phyloP scores from a whole-genome alignment of 2,113 vertebrate genomes.

The Pelodiscus sinensis region DNA sequence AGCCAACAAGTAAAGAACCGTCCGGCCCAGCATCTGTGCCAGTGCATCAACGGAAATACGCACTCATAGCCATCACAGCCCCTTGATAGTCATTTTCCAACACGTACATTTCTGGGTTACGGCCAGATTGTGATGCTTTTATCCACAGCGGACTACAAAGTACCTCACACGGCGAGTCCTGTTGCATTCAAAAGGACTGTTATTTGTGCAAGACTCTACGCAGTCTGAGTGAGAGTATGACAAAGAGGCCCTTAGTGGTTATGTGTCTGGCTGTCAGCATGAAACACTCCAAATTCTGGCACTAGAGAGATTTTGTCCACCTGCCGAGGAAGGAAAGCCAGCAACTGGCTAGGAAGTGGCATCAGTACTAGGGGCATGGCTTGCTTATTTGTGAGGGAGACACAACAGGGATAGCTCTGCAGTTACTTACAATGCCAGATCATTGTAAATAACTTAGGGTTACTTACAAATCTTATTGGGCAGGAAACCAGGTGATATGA shows the following conservation, averaged over 20 bases:
- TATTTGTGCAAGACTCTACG: background rate
- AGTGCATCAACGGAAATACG: background rate
- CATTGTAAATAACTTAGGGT: background rate
- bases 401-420: background rate
- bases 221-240: background rate
- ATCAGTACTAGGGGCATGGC: rapidly evolving
- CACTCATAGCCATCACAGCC: background rate
- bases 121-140: background rate
- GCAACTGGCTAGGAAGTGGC: background rate
- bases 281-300: background rate
- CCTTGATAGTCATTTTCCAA: background rate
- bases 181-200: background rate
- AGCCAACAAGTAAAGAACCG: background rate
- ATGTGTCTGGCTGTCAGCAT: background rate
- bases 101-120: background rate
- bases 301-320: rapidly evolving
- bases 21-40: background rate
- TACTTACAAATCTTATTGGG: background rate
- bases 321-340: background rate
- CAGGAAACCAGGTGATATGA: background rate
- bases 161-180: background rate
- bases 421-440: background rate
- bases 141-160: background rate
- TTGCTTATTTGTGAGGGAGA: background rate
- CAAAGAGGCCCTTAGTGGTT: background rate